Base-by-base conservation (phyloP, 2,113 vertebrate species). In the Colius striatus region DNA sequence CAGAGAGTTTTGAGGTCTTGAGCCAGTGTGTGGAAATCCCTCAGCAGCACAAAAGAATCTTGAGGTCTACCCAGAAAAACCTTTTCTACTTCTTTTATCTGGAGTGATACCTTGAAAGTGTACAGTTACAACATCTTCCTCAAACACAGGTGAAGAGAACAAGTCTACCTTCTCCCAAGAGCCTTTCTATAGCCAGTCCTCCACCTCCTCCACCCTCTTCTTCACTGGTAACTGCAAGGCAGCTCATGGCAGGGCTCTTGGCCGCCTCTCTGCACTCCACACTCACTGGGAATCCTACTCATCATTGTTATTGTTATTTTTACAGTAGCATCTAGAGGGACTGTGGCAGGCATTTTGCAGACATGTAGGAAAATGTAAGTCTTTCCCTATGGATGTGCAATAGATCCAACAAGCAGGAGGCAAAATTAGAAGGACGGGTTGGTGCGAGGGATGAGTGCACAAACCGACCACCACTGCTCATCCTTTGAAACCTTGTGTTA, bases 241-340 rank as follows among this genome's bases (percentile, higher is more conserved):
- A 93, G 72, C 60, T 85, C 9, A 2, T 1, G 3, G 63, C 36
- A 2, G 3, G 72, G 41, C 54, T 91, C 83, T 72, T 11, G 16
- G 66, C 62, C 6, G 3, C 71, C 38, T 77, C 0, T 0, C 61
- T 90, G 80, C 76, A 34, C 30, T 27, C 34, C 0, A 0, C 0
- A 4, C 0, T 0, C 36, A 8, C 38, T 66, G 79, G 63, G 63
- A 82, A 95, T 68, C 0, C 0, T 43, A 2, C 9, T 84, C 0
- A 5, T 72, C 0, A 45, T 80, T 23, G 22, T 53, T 57, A 11
- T 32, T 32, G 17, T 57, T 32, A n/a, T 32, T 57, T 13, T 70
- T 50, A 17, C 2, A 4, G 65, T 29, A 67, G 14, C 30, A 72
- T 63, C 76, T 57, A 68, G 65, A 94, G 57, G 80, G 23, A 3